A percentile compares a stretch with the other conserved stretches of the same genome.
Evolutionary conservation across 2,113 vertebrate genomes (phyloP).

Genomic region (Antechinus flavipes): DNA sequence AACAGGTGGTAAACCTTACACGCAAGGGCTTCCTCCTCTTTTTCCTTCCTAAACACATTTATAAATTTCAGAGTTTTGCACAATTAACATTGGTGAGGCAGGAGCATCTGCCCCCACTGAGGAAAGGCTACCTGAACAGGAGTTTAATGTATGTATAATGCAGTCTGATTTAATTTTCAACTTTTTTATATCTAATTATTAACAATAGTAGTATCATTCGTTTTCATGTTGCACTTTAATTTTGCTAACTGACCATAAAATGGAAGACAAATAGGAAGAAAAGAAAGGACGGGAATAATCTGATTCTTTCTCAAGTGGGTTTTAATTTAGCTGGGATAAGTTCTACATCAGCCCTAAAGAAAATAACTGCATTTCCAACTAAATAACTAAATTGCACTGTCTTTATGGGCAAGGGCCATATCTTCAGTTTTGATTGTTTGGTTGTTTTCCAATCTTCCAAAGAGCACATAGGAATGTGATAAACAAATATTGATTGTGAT

Average conservation of each 20-base stretch:
- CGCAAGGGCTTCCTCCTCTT: neutral
- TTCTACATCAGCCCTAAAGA: neutral
- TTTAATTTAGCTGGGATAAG: neutral
- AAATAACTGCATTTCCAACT: neutral
- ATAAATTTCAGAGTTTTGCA: neutral
- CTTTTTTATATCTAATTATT: neutral
- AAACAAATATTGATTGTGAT: neutral
- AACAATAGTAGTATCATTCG: neutral
- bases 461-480: neutral
- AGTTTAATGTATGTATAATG: neutral
- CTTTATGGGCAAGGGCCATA: neutral
- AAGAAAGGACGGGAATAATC: neutral
- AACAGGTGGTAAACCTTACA: neutral
- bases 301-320: neutral
- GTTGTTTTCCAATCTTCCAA: neutral
- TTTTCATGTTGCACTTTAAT: slow-evolving; percentile 7
- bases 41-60: neutral
- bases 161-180: neutral
- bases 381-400: neutral
- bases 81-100: neutral
- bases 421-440: neutral
- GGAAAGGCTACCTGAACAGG: neutral
- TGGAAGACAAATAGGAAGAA: slow-evolving; percentile 14
- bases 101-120: neutral
- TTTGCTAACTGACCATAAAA: neutral